Base-by-base conservation (phyloP, 1,140 invertebrate genomes). In the Drosophila asahinai region DNA sequence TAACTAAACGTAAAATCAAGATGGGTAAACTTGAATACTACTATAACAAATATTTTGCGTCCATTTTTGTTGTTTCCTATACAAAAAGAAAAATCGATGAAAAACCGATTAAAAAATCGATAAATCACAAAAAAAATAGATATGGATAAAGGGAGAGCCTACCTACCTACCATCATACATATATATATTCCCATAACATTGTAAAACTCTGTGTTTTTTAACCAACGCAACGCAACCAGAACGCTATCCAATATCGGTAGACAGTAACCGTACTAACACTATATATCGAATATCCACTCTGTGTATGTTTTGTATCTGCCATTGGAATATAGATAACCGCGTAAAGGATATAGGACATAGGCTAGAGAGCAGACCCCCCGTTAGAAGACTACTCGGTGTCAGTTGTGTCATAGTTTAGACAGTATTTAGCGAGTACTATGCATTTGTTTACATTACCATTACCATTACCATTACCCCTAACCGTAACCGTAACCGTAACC, bases 11-110 rank as follows among this genome's bases (percentile, higher is more conserved):
- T 73, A 74, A 81, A 78, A 47, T 45, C 51, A 72, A 83, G 66
- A 77, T 77, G 65, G 60, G 47, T 81, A 64, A 83, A 66, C 63
- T 57, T 66, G 52, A 54, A 43, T 68, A 70, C 51, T 75, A 81
- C 67, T 76, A 89, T 67, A 83, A 83, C 81, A 83, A 83, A 89
- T 84, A 89, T 89, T 89, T 89, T 89, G 86, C 86, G 86, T 89
- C 86, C 86, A 90, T 89, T 89, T 89, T 89, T 76, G 86, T 89
- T 89, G 78, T 84, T 89, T 89, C 81, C 81, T 89, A 83, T 80
- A 81, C 67, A 80, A 61, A 33, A 70, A 27, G 12, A 58, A 57
- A 76, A 47, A 45, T n/a, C 36, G 42, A 54, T 17, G 47, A n/a
- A 57, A 33, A 47, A 6, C 40, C 30, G 36, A 11, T 61, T 48